Evolutionary conservation across 2,888 invertebrate genomes (phyloP).

Genomic region (Caenorhabditis imperialis): DNA sequence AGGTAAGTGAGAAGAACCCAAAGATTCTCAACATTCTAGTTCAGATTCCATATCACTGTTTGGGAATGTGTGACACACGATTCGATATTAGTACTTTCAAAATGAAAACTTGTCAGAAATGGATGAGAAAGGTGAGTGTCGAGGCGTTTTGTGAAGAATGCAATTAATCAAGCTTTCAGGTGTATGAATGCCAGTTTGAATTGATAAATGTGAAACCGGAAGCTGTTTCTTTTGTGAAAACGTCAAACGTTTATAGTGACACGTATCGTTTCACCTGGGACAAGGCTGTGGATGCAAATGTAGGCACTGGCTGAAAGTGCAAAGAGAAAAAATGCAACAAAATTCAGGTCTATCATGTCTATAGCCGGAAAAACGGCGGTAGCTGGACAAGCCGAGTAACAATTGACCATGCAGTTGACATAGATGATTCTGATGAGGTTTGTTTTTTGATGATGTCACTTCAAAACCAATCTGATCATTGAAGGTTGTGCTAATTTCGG

Average conservation of each 20-base stretch:
- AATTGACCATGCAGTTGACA: slow-evolving; percentile 4
- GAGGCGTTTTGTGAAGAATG: neutral
- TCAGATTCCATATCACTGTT: slow-evolving; percentile 60
- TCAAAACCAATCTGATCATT: slow-evolving; percentile 1
- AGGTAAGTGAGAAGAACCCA: slow-evolving; percentile 16
- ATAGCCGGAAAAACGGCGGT: slow-evolving; percentile 14
- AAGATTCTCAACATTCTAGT: slow-evolving; percentile 1
- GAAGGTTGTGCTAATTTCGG: slow-evolving; percentile 48
- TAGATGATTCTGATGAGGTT: slow-evolving; percentile 39
- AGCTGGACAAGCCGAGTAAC: slow-evolving; percentile 28
- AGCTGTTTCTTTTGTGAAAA: slow-evolving; percentile 32
- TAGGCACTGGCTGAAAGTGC: neutral
- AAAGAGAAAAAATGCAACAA: neutral
- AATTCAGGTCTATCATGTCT: slow-evolving; percentile 52
- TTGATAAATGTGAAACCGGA: slow-evolving; percentile 31
- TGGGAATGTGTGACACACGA: slow-evolving; percentile 60
- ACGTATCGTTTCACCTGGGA: slow-evolving; percentile 43
- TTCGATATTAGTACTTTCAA: slow-evolving; percentile 1
- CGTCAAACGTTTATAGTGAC: neutral
- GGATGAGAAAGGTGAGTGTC: slow-evolving; percentile 1
- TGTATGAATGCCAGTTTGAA: slow-evolving; percentile 55
- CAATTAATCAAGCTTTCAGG: slow-evolving; percentile 2
- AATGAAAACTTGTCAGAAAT: neutral
- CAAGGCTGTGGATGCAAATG: slow-evolving; percentile 26
- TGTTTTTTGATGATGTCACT: neutral